These are phyloP conservation scores for Hyperoplus lanceolatus DNA, from an alignment of 2,797 vertebrate species.

Conservation along the genomic window DNA sequence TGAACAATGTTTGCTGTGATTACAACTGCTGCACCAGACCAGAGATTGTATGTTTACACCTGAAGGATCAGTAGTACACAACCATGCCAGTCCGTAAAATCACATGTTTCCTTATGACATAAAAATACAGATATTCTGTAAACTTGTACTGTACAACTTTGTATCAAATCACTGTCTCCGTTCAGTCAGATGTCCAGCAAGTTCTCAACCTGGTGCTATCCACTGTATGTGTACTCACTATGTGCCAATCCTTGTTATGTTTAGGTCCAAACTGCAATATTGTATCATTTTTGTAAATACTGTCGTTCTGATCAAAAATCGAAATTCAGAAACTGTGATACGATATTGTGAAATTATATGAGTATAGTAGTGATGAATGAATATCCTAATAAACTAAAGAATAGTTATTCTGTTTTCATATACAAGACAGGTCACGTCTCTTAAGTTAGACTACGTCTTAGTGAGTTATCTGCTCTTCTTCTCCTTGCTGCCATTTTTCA, in stretches of 20 bases:
- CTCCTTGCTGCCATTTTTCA: neutral
- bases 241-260: slow-evolving; percentile 70
- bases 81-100: slow-evolving; percentile 38
- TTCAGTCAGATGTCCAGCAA: slow-evolving; percentile 48
- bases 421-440: neutral
- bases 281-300: slow-evolving; percentile 58
- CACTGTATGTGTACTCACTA: slow-evolving; percentile 60
- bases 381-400: slow-evolving; percentile 69
- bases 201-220: slow-evolving; percentile 79
- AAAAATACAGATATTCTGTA: slow-evolving; percentile 25
- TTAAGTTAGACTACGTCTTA: neutral
- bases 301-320: slow-evolving; percentile 60
- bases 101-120: slow-evolving; percentile 17
- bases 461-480: neutral
- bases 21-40: slow-evolving; percentile 1
- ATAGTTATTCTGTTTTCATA: slow-evolving; percentile 47
- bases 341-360: slow-evolving; percentile 61
- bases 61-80: slow-evolving; percentile 28
- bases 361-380: slow-evolving; percentile 59
- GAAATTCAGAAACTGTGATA: slow-evolving; percentile 58
- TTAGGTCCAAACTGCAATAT: slow-evolving; percentile 48
- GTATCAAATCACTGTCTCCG: slow-evolving; percentile 41
- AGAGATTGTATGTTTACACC: slow-evolving; percentile 41
- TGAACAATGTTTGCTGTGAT: slow-evolving; percentile 7
- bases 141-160: slow-evolving; percentile 61